Evolutionary conservation across 2,797 vertebrate species (phyloP), one percentile per base, ranked within the genome.

Genomic region (Takifugu rubripes): DNA sequence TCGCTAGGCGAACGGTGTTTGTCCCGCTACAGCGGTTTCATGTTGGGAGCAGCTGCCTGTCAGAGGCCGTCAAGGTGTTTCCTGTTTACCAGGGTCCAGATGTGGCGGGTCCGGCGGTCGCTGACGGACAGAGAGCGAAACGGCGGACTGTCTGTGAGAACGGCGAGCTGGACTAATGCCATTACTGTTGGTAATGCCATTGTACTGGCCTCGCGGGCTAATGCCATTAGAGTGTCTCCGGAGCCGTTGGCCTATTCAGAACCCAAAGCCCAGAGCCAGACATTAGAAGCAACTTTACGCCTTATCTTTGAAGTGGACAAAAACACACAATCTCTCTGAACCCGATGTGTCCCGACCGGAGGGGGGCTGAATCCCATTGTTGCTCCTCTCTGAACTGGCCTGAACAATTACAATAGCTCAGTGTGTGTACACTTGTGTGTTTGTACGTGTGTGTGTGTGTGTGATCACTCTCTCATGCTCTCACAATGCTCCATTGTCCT

Each of bases 401-500:
- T 77, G 79, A 74, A 52, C 78, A 59, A 59, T 59, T 50, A 89
- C 84, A 88, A 88, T 81, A 73, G 81, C 65, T 52, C 72, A 78
- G 68, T 74, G 76, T 83, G 80, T 68, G 66, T 55, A 66, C 56
- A 64, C 67, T 64, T 69, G 50, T 59, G 63, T 58, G 60, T 55
- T 46, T 64, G 53, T 12, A n/a, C 64, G 60, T 71, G 61, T 63
- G 69, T 73, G 58, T 68, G 52, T 54, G 52, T 27, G 52, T 26
- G 52, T 61, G 17, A 10, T n/a, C 56, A 12, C 55, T 59, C 78
- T 84, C 79, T 84, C 81, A 86, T 82, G 75, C 74, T 56, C 77
- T 72, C 71, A 91, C 90, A 91, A 91, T 88, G 81, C 82, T 55
- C 82, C 75, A 91, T 92, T 91, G 90, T 92, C 79, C 84, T 14